Conservation (phyloP, 1,140 invertebrate species). For the Bombus confusus region DNA sequence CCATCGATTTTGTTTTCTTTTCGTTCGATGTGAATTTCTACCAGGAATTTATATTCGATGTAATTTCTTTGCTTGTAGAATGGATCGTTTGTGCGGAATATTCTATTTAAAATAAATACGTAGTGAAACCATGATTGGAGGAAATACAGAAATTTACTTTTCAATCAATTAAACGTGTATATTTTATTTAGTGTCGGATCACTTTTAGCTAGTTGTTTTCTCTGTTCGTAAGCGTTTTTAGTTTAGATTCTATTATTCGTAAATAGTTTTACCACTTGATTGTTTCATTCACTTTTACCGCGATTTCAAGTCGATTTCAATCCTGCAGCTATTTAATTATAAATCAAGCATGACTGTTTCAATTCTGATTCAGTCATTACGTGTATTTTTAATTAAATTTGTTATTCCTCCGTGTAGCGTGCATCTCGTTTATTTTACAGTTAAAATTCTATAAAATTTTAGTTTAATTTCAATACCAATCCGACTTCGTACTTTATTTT, state of each 20-base stretch:
- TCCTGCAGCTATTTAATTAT: neutral
- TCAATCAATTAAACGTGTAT: neutral
- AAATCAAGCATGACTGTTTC: neutral
- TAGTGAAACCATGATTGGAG: neutral
- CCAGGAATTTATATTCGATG: neutral
- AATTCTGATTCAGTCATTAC: neutral
- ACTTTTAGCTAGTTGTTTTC: neutral
- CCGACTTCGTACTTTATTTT: neutral
- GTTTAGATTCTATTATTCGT: neutral
- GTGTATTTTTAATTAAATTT: slow-evolving; percentile 5
- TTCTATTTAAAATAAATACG: neutral
- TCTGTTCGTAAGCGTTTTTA: neutral
- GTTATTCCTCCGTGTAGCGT: neutral
- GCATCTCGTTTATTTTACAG: neutral
- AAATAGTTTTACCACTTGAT: neutral
- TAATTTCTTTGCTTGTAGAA: neutral
- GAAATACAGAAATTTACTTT: neutral
- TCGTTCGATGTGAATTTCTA: neutral
- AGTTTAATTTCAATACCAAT: neutral
- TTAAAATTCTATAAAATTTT: neutral
- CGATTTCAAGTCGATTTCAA: neutral
- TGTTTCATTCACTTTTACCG: neutral
- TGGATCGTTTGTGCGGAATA: no score
- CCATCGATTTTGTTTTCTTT: neutral
- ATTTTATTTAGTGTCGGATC: neutral